Evolutionary conservation across 2,113 vertebrate genomes (phyloP), one percentile per base, ranked within the genome.

Genomic region (Callipepla squamata): DNA sequence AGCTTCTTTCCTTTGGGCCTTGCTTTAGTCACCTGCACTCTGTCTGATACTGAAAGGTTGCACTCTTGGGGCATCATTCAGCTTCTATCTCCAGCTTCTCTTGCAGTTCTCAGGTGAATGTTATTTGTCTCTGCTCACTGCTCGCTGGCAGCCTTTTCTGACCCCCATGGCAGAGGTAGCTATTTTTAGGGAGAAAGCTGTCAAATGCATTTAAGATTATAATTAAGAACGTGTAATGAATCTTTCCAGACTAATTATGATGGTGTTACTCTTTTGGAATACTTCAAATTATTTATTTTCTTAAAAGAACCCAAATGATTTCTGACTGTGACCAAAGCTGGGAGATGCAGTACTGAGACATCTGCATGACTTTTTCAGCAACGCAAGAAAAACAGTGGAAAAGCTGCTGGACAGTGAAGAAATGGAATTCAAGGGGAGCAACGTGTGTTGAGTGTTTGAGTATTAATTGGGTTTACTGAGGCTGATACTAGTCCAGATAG

Each of bases 371-470:
- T 88, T 62, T 83, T 65, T 50, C 21, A 80, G 1, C 0, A 0
- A 23, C 53, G 36, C 9, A 70, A 34, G 44, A 45, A 42, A 72
- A 80, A 20, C 1, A 1, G 8, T 11, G 65, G 34, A 14, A 44
- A 62, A 80, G 21, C 16, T 84, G 12, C 42, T 55, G 34, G 38
- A 58, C 78, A 42, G 42, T 20, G 17, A 47, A 63, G 47, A 78
- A 78, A 28, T 8, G 6, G 36, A 69, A 9, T 53, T 62, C 0
- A 0, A 6, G 28, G 13, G 25, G 18, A 69, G 7, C 10, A 77
- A 18, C 14, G 8, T 25, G 26, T 38, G 25, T 28, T 63, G 34
- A 47, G 5, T 65, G 34, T 51, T 75, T 72, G 23, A 55, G n/a
- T 3, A 5, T 36, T 58, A 36, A 34, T 47, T 25, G 8, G 9